Percentiles rank a stretch among this genome's conserved stretches.
These are phyloP conservation scores for Operophtera brumata DNA, from an alignment of 2,888 invertebrate genomes.

Conservation along the genomic window DNA sequence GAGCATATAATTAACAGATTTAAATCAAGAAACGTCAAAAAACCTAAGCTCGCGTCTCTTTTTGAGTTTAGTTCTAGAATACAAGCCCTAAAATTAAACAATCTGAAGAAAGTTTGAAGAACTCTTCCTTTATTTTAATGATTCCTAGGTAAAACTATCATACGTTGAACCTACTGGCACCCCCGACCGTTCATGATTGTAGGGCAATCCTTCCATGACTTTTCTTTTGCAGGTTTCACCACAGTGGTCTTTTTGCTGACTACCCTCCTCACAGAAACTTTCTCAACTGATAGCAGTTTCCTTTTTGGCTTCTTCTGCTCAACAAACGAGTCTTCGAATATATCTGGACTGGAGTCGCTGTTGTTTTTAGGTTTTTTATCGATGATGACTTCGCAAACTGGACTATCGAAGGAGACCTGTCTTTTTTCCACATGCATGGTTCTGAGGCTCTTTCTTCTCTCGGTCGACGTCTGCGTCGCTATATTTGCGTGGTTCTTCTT, in stretches of 20 bases:
- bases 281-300: slow-evolving; percentile 58
- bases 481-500: slow-evolving; percentile 65
- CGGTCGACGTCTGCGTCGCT: slow-evolving; percentile 68
- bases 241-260: slow-evolving; percentile 61
- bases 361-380: slow-evolving; percentile 41
- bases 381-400: slow-evolving; percentile 59
- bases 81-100: no score
- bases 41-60: no score
- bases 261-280: slow-evolving; percentile 59
- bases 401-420: slow-evolving; percentile 68
- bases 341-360: slow-evolving; percentile 63
- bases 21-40: no score
- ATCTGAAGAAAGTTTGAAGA: no score
- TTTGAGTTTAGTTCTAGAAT: no score
- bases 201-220: slow-evolving; percentile 64
- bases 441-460: slow-evolving; percentile 50
- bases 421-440: slow-evolving; percentile 23
- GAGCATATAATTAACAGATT: no score
- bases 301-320: slow-evolving; percentile 61
- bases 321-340: slow-evolving; percentile 70
- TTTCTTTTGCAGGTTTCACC: slow-evolving; percentile 46
- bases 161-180: no score
- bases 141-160: no score
- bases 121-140: no score
- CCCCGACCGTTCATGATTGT: slow-evolving; percentile 64